Evolutionary conservation across 2,888 invertebrate genomes (phyloP).

Genomic region (Oxyscelio sp.): DNA sequence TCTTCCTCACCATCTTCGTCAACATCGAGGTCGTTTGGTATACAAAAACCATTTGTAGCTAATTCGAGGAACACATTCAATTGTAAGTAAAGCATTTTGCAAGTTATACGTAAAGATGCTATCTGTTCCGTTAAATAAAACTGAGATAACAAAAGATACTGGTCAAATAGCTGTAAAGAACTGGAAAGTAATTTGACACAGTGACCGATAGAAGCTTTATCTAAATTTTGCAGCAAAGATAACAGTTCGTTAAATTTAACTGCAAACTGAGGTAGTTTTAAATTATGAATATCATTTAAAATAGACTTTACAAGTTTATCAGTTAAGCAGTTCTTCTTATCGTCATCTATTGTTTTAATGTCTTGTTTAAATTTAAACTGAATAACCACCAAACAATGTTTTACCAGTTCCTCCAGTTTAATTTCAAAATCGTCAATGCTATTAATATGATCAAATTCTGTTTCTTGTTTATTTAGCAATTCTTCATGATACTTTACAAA

Average conservation of each 20-base stretch:
- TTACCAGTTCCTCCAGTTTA: constrained; percentile 89
- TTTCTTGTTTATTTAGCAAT: constrained; percentile 33
- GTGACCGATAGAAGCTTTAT: background rate
- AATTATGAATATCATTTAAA: constrained; percentile 90
- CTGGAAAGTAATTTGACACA: constrained; percentile 77
- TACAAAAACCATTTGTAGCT: constrained; percentile 96
- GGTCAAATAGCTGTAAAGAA: constrained; percentile 93
- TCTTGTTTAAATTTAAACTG: constrained; percentile 81
- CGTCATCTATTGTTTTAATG: constrained; percentile 86
- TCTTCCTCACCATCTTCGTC: constrained; percentile 90
- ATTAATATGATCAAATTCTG: no score
- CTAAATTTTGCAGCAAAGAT: constrained; percentile 21
- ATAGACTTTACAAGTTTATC: constrained; percentile 91
- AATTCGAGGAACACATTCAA: constrained; percentile 95
- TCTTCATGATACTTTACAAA: constrained; percentile 39
- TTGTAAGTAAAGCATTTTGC: constrained; percentile 95
- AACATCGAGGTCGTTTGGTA: constrained; percentile 95
- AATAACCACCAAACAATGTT: constrained; percentile 88
- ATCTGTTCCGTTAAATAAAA: constrained; percentile 94
- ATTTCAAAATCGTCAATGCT: constrained; percentile 81
- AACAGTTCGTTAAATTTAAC: constrained; percentile 83
- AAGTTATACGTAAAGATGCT: constrained; percentile 93
- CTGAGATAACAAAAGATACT: constrained; percentile 93
- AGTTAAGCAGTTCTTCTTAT: constrained; percentile 91
- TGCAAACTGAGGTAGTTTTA: constrained; percentile 89